These are phyloP conservation scores for Holocentrus rufus DNA, from an alignment of 2,797 vertebrate species.

Conservation along the genomic window DNA sequence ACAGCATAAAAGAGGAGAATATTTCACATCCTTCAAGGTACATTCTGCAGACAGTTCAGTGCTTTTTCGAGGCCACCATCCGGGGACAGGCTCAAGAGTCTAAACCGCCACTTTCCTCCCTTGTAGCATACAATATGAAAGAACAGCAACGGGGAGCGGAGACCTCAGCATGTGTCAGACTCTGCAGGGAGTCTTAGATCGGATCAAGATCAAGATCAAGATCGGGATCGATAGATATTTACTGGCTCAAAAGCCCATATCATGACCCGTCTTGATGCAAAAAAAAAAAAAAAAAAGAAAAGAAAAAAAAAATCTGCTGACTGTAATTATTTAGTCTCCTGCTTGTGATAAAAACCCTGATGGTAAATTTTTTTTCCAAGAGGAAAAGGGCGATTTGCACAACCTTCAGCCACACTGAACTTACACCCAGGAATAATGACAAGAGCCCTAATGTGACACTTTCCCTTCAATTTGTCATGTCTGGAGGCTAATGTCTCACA, in stretches of 20 bases:
- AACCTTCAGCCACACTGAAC: conserved; percentile 82
- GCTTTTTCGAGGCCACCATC: conserved; percentile 89
- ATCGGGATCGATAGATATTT: conserved; percentile 59
- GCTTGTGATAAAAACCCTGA: conserved; percentile 25
- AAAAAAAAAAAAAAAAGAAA: too few species aligned
- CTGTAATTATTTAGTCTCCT: conserved; percentile 23
- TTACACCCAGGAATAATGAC: conserved; percentile 50
- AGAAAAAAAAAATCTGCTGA: conserved; percentile 29
- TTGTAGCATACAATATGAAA: conserved; percentile 58
- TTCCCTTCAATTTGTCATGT: conserved; percentile 30
- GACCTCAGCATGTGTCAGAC: conserved; percentile 64
- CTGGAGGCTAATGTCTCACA: conserved; percentile 23
- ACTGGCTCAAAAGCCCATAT: conserved; percentile 48
- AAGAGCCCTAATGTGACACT: conserved; percentile 31
- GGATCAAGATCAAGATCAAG: conserved; percentile 47
- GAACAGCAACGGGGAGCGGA: conserved; percentile 48
- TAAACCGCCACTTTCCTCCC: conserved; percentile 83
- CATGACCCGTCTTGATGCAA: conserved; percentile 37
- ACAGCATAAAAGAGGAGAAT: conserved; percentile 78
- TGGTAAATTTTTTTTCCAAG: too few species aligned
- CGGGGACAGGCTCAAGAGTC: conserved; percentile 90
- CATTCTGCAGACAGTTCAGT: conserved; percentile 89
- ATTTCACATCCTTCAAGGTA: conserved; percentile 98
- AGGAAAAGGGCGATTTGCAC: conserved; percentile 86
- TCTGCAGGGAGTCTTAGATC: conserved; percentile 47